Conservation (phyloP, 2,113 vertebrate genomes). For the Arenaria interpres region DNA sequence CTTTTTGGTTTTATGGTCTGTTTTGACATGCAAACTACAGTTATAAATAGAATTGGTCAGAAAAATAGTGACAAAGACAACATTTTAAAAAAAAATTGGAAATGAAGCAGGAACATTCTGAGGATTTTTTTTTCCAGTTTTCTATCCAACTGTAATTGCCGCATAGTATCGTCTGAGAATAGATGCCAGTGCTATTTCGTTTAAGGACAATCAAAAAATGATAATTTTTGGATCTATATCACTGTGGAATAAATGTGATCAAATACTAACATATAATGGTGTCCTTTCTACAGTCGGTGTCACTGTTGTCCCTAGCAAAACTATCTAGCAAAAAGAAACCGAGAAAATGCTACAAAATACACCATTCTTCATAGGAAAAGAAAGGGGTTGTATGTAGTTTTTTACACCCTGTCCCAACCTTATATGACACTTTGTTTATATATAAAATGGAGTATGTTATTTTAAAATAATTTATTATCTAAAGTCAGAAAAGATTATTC, state of each 20-base stretch:
- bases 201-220: neutral
- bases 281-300: neutral
- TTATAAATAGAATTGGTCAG: neutral
- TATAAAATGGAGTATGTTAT: neutral
- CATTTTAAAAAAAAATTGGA: neutral
- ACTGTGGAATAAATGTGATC: neutral
- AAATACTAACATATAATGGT: neutral
- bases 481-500: neutral
- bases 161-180: neutral
- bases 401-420: neutral
- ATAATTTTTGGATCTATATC: neutral
- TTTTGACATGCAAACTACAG: neutral
- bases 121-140: neutral
- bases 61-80: constrained; percentile 7
- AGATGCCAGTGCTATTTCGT: neutral
- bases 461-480: neutral
- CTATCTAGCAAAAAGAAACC: neutral
- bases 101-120: neutral
- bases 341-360: neutral
- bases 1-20: neutral
- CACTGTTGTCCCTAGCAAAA: neutral
- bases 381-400: neutral
- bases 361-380: neutral
- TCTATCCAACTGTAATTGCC: neutral
- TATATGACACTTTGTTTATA: neutral